Base-by-base conservation (phyloP, 2,888 invertebrate species). In the Acrobasis consociella region DNA sequence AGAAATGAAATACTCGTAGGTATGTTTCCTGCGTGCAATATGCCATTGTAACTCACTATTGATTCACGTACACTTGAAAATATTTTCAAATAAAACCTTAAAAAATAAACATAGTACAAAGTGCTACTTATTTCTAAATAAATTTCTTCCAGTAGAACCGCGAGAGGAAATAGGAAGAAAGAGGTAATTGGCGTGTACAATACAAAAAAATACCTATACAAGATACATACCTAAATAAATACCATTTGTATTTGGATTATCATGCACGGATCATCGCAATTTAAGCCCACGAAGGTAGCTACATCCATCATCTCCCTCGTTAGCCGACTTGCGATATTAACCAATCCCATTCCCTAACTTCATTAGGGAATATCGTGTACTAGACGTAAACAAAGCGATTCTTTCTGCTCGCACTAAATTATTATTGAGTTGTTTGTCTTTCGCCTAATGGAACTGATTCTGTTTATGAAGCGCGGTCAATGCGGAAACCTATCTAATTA, bases 391-490 rank as follows among this genome's bases (percentile, higher is more conserved):
- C 67, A 69, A 46, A 66, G 56, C 65, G 65, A 67, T 71, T 72
- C 68, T 70, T 67, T 71, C 70, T 71, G 60, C 60, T 51, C 39
- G 51, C 51, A 60, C 68, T 67, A 69, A 73, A 74, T 74, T 75
- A 72, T 69, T 75, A 74, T 69, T 37, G 67, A 71, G 71, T 69
- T 78, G 75, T 80, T 79, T 78, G 73, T 71, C 64, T 69, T 70
- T 69, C 64, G 71, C 68, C 63, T 70, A 70, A 74, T 69, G 73
- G 69, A 65, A 60, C 62, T 60, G 46, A 58, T 65, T 62, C 52
- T 62, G 39, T 60, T 60, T 52, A 37, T 16, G 39, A 17, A 39
- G 51, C 8, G 22, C 22, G 22, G 37, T 37, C 9, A 10, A 31
- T 60, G 9, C 0, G n/a, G 51, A 38, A 51, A 39, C 17, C 3